Conservation (phyloP, 2,797 vertebrate species). For the Mionectes olivaceus region DNA sequence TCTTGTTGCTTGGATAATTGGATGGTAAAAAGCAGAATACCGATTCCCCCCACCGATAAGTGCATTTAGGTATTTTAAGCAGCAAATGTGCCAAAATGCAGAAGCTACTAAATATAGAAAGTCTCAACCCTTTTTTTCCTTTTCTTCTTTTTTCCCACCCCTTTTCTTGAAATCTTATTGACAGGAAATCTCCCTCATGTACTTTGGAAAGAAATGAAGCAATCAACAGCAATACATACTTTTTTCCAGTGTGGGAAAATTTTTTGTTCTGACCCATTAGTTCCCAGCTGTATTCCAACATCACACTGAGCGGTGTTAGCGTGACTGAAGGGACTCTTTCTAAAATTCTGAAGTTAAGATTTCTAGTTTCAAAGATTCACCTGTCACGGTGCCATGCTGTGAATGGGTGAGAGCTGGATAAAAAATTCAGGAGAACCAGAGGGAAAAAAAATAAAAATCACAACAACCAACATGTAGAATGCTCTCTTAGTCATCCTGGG, state of each 20-base stretch:
- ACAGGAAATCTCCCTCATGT: conserved; percentile 13
- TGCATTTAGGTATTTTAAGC: conserved; percentile 70
- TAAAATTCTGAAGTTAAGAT: background rate
- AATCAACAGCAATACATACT: conserved; percentile 47
- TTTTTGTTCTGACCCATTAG: conserved; percentile 49
- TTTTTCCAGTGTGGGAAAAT: background rate
- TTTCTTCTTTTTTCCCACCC: background rate
- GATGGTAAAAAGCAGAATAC: conserved; percentile 56
- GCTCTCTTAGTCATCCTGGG: background rate
- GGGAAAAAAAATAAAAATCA: background rate
- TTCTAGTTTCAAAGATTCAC: background rate
- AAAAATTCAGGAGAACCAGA: background rate
- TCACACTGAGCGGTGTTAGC: background rate
- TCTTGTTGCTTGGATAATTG: conserved; percentile 52
- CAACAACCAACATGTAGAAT: background rate
- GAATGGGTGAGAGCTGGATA: background rate
- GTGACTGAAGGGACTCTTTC: background rate
- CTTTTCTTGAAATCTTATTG: conserved; percentile 6
- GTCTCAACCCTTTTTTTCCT: background rate
- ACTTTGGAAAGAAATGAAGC: conserved; percentile 62
- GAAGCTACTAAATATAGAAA: conserved; percentile 67
- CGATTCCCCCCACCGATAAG: conserved; percentile 14
- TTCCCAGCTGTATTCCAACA: conserved; percentile 46
- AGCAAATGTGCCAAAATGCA: conserved; percentile 56
- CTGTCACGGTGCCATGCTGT: background rate